Evolutionary conservation across 2,888 invertebrate species (phyloP), one percentile per base, ranked within the genome.

Genomic region (Antheraea assamensis): DNA sequence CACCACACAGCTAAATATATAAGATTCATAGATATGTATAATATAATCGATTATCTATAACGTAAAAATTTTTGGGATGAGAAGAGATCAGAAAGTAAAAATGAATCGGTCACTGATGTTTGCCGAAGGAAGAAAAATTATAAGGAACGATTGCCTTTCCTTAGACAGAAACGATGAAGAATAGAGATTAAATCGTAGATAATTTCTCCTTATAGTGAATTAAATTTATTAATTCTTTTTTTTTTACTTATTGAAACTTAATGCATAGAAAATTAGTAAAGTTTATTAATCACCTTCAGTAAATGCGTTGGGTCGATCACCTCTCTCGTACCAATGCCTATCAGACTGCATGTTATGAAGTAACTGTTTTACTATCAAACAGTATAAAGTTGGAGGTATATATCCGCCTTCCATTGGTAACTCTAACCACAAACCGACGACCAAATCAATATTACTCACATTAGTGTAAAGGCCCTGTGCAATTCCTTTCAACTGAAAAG

Each of bases 401-500:
- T 97, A 96, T 72, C 97, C 97, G 64, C 97, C 97, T 3, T 96
- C 96, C 72, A 97, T 92, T 0, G 97, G 96, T 74, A 96, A 95
- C 86, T 98, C 98, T 0, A 97, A 96, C 73, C 98, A 97, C 64
- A 98, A 97, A 30, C 97, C 98, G 42, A 97, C 97, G 96, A 98
- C 97, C 52, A 98, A 92, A 90, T 98, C 98, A 72, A 98, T 96
- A 87, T 98, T 98, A 75, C 96, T 95, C 7, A 97, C 97, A 87
- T 97, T 95, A 0, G 79, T 73, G 73, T 88, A 85, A 0, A 76
- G 19, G 2, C 78, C 72, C 71, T 79, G 81, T 7, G 88, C 76
- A 4, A 76, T 76, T 73, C 83, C 83, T 5, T 84, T 76, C 73
- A 80, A 78, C 86, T 87, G 78, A 47, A 76, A 75, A 21, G 7